These are phyloP conservation scores for Xiphophorus birchmanni DNA, from an alignment of 2,797 vertebrate genomes.

Conservation along the genomic window DNA sequence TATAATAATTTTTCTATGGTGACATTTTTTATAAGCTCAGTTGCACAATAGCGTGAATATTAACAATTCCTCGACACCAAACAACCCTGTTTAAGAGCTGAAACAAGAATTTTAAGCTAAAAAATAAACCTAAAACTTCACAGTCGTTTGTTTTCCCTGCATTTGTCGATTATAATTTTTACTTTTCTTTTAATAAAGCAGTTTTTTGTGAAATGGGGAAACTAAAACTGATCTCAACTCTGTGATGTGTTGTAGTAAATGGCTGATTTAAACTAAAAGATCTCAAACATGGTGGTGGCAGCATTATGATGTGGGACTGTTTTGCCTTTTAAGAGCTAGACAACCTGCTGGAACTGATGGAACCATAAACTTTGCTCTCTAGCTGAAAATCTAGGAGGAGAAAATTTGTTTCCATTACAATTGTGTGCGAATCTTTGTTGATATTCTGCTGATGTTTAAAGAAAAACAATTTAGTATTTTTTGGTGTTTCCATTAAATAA, in stretches of 20 bases:
- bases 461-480: no score
- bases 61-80: not conserved
- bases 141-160: not conserved
- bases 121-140: not conserved
- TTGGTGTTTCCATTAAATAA: no score
- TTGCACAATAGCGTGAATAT: not conserved
- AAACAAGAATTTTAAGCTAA: not conserved
- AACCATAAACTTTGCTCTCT: not conserved
- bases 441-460: no score
- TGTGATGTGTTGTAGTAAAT: not conserved
- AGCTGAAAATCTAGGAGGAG: not conserved
- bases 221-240: not conserved
- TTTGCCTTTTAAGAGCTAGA: not conserved
- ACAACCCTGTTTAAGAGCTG: not conserved
- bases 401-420: not conserved
- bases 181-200: not conserved
- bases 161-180: not conserved
- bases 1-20: not conserved
- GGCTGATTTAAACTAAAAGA: not conserved
- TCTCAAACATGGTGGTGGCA: not conserved
- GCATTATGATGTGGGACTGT: not conserved
- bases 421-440: no score
- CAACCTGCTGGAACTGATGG: not conserved
- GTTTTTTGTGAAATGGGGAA: not conserved
- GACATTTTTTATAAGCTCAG: not conserved